Percentiles rank a stretch among this genome's conserved stretches.
These are phyloP conservation scores for Apteryx owenii DNA, from an alignment of 2,113 vertebrate species.

Conservation along the genomic window DNA sequence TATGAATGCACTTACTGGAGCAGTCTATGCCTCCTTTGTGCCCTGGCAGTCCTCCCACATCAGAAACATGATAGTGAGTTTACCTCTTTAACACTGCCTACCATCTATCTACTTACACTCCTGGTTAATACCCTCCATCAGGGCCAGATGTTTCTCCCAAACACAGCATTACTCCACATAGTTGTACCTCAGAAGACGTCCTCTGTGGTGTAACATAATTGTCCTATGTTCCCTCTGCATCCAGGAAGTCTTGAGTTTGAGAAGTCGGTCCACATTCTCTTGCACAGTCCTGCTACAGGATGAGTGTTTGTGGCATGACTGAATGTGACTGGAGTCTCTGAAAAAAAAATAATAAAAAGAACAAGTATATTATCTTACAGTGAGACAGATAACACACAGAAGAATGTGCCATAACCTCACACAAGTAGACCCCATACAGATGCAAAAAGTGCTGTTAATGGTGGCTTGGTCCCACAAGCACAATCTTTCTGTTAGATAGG, in stretches of 20 bases:
- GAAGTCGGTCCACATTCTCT: neutral
- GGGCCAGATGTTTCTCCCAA: neutral
- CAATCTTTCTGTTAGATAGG: fast-evolving
- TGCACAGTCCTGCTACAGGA: neutral
- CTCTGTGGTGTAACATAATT: neutral
- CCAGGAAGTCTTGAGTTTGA: neutral
- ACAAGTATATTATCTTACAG: fast-evolving
- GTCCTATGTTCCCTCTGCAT: neutral
- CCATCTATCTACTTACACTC: neutral
- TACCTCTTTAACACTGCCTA: neutral
- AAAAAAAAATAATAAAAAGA: neutral
- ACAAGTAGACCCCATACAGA: neutral
- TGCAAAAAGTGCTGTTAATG: neutral
- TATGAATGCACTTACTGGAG: neutral
- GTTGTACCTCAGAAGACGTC: neutral
- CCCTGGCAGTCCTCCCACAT: too few relatives aligned
- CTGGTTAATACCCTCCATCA: neutral
- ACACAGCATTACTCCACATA: neutral
- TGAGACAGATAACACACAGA: neutral
- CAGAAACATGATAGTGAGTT: neutral
- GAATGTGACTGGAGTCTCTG: neutral
- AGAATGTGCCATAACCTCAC: neutral
- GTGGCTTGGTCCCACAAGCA: neutral
- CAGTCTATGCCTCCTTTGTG: neutral
- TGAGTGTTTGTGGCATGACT: neutral